phyloP scores from a whole-genome alignment of 1,140 invertebrate species.

The Cyphomyrmex costatus region DNA sequence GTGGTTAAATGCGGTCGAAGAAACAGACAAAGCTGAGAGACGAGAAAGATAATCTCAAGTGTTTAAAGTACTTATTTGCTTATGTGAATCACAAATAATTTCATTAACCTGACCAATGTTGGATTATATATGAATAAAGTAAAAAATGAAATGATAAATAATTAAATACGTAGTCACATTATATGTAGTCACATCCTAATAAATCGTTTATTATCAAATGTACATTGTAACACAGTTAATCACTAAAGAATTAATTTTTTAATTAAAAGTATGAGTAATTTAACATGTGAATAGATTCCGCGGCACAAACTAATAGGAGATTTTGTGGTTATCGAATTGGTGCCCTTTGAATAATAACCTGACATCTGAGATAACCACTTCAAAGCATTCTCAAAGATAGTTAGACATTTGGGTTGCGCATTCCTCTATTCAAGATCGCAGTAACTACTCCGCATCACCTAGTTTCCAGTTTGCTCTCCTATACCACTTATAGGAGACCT shows the following conservation, averaged over 20 bases:
- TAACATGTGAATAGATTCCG: conserved; percentile 8
- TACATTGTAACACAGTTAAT: background rate
- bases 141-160: background rate
- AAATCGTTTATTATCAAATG: background rate
- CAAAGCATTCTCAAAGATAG: conserved; percentile 39
- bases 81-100: background rate
- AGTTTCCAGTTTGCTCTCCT: conserved; percentile 37
- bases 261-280: background rate
- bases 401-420: conserved; percentile 48
- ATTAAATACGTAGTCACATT: no score
- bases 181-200: no score
- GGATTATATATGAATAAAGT: background rate
- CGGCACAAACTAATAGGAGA: conserved; percentile 6
- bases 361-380: conserved; percentile 48
- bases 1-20: conserved; percentile 8
- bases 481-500: conserved; percentile 8
- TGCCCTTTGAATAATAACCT: conserved; percentile 59
- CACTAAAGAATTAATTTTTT: background rate
- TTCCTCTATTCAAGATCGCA: conserved; percentile 52
- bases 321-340: conserved; percentile 29
- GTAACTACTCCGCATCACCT: conserved; percentile 28
- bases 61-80: background rate
- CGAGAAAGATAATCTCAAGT: background rate
- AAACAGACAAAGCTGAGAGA: background rate
- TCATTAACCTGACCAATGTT: background rate